These are phyloP conservation scores for Julus scanicus DNA, from an alignment of 2,888 invertebrate species.

Conservation along the genomic window DNA sequence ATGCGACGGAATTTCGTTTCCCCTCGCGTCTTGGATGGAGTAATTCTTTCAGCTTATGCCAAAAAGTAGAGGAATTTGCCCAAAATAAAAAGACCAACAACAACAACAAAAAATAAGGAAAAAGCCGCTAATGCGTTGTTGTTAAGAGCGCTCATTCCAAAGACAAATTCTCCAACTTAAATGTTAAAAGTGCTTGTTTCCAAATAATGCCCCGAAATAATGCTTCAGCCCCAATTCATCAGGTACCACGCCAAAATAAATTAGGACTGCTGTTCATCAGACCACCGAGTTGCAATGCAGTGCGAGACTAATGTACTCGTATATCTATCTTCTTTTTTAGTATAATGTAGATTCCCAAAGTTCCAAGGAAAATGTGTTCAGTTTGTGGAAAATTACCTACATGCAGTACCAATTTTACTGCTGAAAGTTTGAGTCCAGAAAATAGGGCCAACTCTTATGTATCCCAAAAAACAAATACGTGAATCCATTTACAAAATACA, in stretches of 20 bases:
- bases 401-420: too few species aligned
- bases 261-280: not conserved
- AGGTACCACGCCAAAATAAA: not conserved
- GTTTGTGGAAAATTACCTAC: too few species aligned
- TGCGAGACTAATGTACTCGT: too few species aligned
- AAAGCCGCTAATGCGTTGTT: not conserved
- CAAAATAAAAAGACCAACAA: not conserved
- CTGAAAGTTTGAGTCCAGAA: too few species aligned
- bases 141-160: not conserved
- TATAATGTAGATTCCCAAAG: too few species aligned
- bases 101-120: not conserved
- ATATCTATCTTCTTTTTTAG: too few species aligned
- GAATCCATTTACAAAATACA: too few species aligned
- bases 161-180: not conserved
- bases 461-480: too few species aligned
- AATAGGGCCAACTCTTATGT: too few species aligned
- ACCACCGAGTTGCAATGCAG: not conserved
- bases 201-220: not conserved
- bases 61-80: constrained; percentile 24
- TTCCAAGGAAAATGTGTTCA: too few species aligned
- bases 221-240: not conserved
- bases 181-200: not conserved
- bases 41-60: constrained; percentile 28
- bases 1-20: not conserved
- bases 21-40: constrained; percentile 17